A percentile compares a stretch with the other conserved stretches of the same genome.
Evolutionary conservation across 2,888 invertebrate species (phyloP).

Genomic region (Colostygia pectinataria): DNA sequence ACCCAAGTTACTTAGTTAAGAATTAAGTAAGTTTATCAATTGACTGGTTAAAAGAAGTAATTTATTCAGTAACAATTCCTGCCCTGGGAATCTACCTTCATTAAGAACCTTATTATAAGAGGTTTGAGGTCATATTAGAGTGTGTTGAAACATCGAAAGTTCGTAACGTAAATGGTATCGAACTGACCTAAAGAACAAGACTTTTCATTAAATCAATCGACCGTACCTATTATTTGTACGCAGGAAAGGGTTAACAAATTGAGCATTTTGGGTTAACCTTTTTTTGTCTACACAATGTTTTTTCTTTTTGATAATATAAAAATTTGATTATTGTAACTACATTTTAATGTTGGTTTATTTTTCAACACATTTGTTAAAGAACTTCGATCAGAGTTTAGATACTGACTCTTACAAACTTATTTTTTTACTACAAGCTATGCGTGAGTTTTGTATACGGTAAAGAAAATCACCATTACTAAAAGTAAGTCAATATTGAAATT

Average conservation of each 20-base stretch:
- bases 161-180: constrained; percentile 27
- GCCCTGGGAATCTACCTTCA: not conserved
- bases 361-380: no score
- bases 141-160: not conserved
- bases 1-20: constrained; percentile 14
- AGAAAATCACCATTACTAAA: not conserved
- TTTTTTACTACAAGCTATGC: no score
- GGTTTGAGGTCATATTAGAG: constrained; percentile 9
- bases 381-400: no score
- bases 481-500: no score
- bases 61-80: constrained; percentile 23
- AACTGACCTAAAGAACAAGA: constrained; percentile 39
- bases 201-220: constrained; percentile 36
- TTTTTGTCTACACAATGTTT: not conserved
- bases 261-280: constrained; percentile 4
- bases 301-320: no score
- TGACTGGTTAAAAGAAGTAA: constrained; percentile 27
- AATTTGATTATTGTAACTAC: no score
- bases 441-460: no score
- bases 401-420: no score
- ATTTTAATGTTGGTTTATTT: no score
- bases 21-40: constrained; percentile 23
- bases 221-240: constrained; percentile 20
- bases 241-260: constrained; percentile 9
- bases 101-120: constrained; percentile 3